Evolutionary conservation across 1,140 invertebrate species (phyloP).

Genomic region (Steinernema khuongi): DNA sequence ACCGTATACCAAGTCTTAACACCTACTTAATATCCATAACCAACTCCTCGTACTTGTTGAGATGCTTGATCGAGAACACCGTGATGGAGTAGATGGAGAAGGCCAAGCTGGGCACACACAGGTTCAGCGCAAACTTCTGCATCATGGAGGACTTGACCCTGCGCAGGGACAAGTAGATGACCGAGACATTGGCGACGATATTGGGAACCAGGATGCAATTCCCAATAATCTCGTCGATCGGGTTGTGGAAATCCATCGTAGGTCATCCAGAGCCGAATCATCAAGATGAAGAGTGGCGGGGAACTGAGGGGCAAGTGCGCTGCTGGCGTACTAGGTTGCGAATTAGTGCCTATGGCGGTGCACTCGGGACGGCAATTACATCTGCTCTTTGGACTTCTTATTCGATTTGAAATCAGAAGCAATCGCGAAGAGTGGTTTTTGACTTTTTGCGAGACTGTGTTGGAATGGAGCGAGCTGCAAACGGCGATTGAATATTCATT

Average conservation of each 20-base stretch:
- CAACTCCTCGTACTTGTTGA: not conserved
- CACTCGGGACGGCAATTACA: not conserved
- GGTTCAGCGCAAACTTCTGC: constrained; percentile 9
- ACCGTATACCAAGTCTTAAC: not conserved
- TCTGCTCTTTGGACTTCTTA: not conserved
- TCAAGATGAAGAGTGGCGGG: not conserved
- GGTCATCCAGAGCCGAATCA: too few relatives aligned
- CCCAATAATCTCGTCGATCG: not conserved
- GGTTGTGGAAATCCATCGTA: constrained; percentile 3
- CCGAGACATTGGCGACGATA: not conserved
- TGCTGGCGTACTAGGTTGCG: not conserved
- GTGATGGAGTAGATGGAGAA: constrained; percentile 1
- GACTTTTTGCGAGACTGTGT: not conserved
- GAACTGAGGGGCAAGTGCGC: not conserved
- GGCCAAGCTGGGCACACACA: not conserved
- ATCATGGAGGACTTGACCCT: not conserved
- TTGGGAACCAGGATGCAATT: not conserved
- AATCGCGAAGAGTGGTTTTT: not conserved
- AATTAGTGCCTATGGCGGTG: not conserved
- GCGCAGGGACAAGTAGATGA: not conserved
- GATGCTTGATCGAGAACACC: not conserved
- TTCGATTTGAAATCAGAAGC: too few relatives aligned
- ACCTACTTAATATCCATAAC: not conserved
- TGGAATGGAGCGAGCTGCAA: too few relatives aligned
- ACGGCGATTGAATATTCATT: too few relatives aligned